phyloP scores from a whole-genome alignment of 2,113 vertebrate species.

The Indri indri region DNA sequence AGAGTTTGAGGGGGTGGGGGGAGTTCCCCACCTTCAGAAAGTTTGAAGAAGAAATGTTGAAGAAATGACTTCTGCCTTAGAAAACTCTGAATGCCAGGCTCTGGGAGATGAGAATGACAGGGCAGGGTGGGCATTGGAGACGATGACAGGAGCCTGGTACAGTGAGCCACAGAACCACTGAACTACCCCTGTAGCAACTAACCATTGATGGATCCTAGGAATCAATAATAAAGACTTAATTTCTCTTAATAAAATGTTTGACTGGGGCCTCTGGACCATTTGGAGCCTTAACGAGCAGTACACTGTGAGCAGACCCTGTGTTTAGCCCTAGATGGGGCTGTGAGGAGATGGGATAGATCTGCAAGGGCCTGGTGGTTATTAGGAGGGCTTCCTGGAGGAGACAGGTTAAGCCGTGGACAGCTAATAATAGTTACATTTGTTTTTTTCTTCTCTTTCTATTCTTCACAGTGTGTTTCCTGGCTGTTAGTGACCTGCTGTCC shows the following conservation, averaged over 20 bases:
- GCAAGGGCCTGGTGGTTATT: background rate
- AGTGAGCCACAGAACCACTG: background rate
- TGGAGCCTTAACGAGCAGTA: background rate
- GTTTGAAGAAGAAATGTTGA: slow-evolving; percentile 5
- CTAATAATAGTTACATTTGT: background rate
- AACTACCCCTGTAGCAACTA: background rate
- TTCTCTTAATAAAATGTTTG: background rate
- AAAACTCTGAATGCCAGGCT: background rate
- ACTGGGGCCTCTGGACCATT: background rate
- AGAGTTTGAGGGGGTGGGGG: background rate
- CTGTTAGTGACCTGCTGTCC: slow-evolving; percentile 84
- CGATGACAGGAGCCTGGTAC: background rate
- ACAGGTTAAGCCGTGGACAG: background rate
- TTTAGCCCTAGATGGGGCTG: background rate
- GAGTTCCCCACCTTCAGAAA: background rate
- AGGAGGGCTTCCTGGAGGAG: background rate
- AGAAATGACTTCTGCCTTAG: background rate
- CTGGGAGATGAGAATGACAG: background rate
- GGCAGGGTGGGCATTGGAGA: background rate
- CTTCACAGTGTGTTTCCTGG: slow-evolving; percentile 85
- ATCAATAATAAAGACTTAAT: background rate
- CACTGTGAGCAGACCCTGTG: background rate
- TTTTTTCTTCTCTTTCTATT: slow-evolving; percentile 53
- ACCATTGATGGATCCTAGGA: background rate
- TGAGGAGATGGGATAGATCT: background rate